These are phyloP conservation scores for Polydrusus pterygomalis DNA, from an alignment of 2,888 invertebrate species.

Conservation along the genomic window DNA sequence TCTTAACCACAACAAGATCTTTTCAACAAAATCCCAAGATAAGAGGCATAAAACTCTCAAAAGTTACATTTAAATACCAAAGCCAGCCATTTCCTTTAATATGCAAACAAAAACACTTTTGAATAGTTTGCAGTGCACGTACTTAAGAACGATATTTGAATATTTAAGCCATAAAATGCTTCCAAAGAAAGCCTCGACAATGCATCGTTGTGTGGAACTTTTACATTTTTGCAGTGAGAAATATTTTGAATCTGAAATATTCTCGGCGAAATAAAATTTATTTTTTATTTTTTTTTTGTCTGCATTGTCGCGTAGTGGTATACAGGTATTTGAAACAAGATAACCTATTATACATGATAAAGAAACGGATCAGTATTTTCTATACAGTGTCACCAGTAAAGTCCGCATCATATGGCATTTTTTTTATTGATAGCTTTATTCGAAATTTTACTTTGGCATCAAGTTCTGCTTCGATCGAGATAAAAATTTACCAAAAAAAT, in stretches of 20 bases:
- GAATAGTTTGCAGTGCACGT: constrained; percentile 29
- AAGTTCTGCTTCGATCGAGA: too few species aligned
- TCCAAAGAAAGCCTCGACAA: constrained; percentile 22
- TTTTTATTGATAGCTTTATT: too few species aligned
- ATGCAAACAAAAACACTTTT: constrained; percentile 31
- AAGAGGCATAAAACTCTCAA: constrained; percentile 11
- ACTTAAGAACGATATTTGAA: constrained; percentile 31
- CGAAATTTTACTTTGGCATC: too few species aligned
- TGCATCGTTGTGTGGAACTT: constrained; percentile 16
- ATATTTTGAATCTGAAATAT: constrained; percentile 18
- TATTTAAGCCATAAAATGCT: constrained; percentile 26
- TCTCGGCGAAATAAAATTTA: constrained; percentile 1
- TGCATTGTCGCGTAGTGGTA: not conserved
- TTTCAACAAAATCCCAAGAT: not conserved
- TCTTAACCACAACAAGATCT: not conserved
- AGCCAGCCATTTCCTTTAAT: constrained; percentile 28
- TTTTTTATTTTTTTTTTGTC: constrained; percentile 11
- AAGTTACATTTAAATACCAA: constrained; percentile 29
- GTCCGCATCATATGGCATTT: too few species aligned
- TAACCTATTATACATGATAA: too few species aligned
- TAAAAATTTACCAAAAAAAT: too few species aligned
- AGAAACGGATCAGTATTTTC: too few species aligned
- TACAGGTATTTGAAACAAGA: too few species aligned
- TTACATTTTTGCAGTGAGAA: constrained; percentile 17
- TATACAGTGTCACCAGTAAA: too few species aligned